Base-by-base conservation (phyloP, 2,113 vertebrate genomes). In the Nymphicus hollandicus region DNA sequence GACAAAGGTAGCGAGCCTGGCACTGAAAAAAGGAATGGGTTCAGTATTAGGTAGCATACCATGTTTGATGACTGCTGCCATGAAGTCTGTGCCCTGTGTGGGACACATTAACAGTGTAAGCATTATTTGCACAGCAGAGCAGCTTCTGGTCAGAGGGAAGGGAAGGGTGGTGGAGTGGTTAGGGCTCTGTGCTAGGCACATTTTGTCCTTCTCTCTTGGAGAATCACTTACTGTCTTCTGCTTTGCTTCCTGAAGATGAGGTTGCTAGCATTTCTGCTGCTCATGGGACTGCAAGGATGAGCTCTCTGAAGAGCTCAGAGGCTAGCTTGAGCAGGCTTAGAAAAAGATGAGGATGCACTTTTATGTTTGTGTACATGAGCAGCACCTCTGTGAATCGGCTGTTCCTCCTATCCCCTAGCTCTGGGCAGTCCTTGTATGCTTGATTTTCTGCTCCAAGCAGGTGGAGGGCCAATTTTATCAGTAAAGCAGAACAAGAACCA, bases 81-180 rank as follows among this genome's bases (percentile, higher is more conserved):
- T 8, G 43, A 44, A 50, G 33, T 44, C 29, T 53, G 58, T 11
- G 33, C 49, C 41, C 49, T 63, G 43, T n/a, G 39, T 1, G 8
- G 50, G 39, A 4, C 35, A 14, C 0, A 1, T 11, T 58, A 17
- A 9, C 11, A 1, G 53, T 2, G 9, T 25, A 7, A 52, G 61
- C 53, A 58, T 35, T 20, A 44, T 37, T 55, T 10, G 24, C 12
- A 10, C 0, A 0, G 39, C 35, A 19, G 33, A 60, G 31, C 2
- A 12, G 37, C 17, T 10, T 39, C 35, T 70, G 69, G 8, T 64
- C 64, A 20, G 37, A 71, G 47, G 19, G 73, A 52, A 35, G 37
- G 64, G 17, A 24, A 10, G 46, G 35, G 15, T 0, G 13, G 19
- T 4, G 28, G 39, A 46, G 13, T 8, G 27, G 37, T 33, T 52